Base-by-base conservation (phyloP, 1,140 invertebrate species). In the Ips typographus region DNA sequence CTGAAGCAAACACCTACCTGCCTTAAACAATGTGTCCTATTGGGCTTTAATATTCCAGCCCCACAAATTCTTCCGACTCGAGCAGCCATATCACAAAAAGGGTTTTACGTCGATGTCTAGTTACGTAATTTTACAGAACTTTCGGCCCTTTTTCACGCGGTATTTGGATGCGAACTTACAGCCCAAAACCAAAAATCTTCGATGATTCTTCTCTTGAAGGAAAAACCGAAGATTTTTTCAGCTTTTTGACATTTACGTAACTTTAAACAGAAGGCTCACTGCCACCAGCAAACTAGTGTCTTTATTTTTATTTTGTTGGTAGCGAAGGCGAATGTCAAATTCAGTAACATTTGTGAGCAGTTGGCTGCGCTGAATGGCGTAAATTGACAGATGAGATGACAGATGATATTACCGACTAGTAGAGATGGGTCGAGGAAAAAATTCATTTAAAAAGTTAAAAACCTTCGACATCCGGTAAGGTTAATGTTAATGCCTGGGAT, bases 61-160 rank as follows among this genome's bases (percentile, higher is more conserved):
- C 90, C 89, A 85, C 87, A 91, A 88, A 92, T 88, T 83, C 90
- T 87, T 84, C 90, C 87, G 80, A 92, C 85, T 80, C 87, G 85
- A 79, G 90, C 89, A 87, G 91, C 90, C 91, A 93, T 93, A 84
- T 87, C 91, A 59, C 1, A 60, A 3, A 6, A 1, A 43, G 57
- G 43, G 37, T 41, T 55, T n/a, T 4, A 39, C 49, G 52, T 39
- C 37, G 22, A n/a, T 8, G 7, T 57, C n/a, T 5, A 42, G 53
- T 70, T 57, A 70, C 53, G 61, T 63, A 70, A 63, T 57, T 6
- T 39, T 8, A 40, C 56, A 40, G 43, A 40, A 38, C 53, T 52
- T 52, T 57, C 8, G 5, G 22, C 22, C 37, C 7, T 43, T 55
- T 42, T 44, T n/a, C 22, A n/a, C 22, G 40, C 36, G 22, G 56